A percentile compares a stretch with the other conserved stretches of the same genome.
phyloP scores from a whole-genome alignment of 2,888 invertebrate genomes.

The Apamea crenata region DNA sequence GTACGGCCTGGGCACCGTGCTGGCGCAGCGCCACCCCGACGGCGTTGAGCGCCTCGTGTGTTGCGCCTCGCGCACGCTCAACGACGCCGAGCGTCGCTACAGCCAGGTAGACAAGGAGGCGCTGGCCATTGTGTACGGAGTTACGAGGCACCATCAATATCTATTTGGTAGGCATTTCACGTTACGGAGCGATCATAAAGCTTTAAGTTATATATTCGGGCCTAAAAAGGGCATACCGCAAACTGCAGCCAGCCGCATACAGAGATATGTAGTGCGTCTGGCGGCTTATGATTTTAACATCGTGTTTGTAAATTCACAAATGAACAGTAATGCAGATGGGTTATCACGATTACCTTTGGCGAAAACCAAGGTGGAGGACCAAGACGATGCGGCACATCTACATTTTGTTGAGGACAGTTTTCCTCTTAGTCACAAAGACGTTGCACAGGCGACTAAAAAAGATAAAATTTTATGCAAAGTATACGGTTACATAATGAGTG shows the following conservation, averaged over 20 bases:
- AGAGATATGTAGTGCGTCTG: slow-evolving; percentile 3
- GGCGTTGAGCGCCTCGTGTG: slow-evolving; percentile 33
- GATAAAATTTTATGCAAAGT: slow-evolving; percentile 22
- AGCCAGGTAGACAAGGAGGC: slow-evolving; percentile 44
- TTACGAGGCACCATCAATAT: slow-evolving; percentile 39
- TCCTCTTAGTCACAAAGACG: slow-evolving; percentile 32
- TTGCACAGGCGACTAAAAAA: slow-evolving; percentile 1
- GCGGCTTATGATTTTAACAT: slow-evolving; percentile 39
- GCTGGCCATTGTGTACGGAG: not conserved
- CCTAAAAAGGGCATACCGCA: slow-evolving; percentile 37
- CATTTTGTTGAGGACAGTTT: slow-evolving; percentile 37
- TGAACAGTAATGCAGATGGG: slow-evolving; percentile 23
- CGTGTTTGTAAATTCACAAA: slow-evolving; percentile 11
- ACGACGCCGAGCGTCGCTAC: slow-evolving; percentile 30
- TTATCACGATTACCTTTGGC: slow-evolving; percentile 27
- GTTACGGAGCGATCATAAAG: slow-evolving; percentile 35
- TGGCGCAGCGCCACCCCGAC: slow-evolving; percentile 57
- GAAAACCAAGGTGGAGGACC: not conserved
- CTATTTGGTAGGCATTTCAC: slow-evolving; percentile 40
- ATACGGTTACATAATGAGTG: slow-evolving; percentile 31
- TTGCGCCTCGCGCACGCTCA: slow-evolving; percentile 42
- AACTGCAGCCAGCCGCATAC: slow-evolving; percentile 33
- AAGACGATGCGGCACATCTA: slow-evolving; percentile 31
- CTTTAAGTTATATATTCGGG: slow-evolving; percentile 41
- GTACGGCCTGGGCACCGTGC: slow-evolving; percentile 57